Conservation (phyloP, 2,113 vertebrate species). For the Scytalopus superciliaris region DNA sequence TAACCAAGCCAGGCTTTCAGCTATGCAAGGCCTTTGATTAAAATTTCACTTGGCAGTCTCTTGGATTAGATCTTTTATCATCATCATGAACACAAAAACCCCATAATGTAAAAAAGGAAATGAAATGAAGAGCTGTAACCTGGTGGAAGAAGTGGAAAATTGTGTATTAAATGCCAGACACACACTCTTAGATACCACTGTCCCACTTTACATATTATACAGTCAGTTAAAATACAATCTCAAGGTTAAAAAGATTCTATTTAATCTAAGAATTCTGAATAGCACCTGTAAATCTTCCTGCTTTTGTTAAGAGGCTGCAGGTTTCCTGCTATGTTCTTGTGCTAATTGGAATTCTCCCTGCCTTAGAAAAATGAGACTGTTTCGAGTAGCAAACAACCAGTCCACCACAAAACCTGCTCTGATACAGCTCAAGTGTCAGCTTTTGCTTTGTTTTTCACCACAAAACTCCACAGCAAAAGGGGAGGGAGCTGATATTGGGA, state of each 20-base stretch:
- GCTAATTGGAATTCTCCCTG: background rate
- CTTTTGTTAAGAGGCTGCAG: background rate
- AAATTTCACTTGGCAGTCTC: constrained; percentile 38
- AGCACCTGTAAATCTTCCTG: background rate
- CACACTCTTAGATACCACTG: background rate
- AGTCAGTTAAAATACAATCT: background rate
- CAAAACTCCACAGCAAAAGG: background rate
- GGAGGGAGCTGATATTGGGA: background rate
- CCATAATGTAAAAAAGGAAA: background rate
- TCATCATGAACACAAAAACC: background rate
- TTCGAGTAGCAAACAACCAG: background rate
- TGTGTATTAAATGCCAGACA: background rate
- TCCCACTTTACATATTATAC: background rate
- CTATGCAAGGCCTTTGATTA: constrained; percentile 3
- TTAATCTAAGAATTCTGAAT: background rate
- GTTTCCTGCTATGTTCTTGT: background rate
- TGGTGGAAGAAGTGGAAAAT: background rate
- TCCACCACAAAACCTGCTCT: background rate
- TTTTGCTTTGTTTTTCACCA: background rate
- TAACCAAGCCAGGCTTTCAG: background rate
- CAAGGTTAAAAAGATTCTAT: background rate
- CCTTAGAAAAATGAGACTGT: background rate
- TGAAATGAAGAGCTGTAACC: background rate
- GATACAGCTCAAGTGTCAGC: background rate
- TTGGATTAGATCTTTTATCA: constrained; percentile 19